phyloP scores from a whole-genome alignment of 1,140 invertebrate genomes.

The Drosophila malerkotliana region DNA sequence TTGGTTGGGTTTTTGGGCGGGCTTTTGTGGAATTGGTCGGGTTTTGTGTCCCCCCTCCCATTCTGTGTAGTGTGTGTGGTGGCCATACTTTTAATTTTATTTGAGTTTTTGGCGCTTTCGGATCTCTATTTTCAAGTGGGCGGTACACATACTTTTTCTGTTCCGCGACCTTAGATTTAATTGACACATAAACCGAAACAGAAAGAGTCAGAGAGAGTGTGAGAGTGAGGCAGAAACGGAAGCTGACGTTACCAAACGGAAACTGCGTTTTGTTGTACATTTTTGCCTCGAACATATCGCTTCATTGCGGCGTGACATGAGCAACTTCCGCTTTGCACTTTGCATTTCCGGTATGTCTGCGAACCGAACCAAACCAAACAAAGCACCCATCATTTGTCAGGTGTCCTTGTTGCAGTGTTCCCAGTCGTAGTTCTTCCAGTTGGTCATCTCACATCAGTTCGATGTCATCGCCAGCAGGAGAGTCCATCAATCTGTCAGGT shows the following conservation, averaged over 20 bases:
- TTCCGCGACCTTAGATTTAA: conserved; percentile 52
- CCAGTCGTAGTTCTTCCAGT: not conserved
- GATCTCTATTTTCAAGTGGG: conserved; percentile 1
- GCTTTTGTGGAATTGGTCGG: conserved; percentile 3
- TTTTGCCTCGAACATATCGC: conserved; percentile 29
- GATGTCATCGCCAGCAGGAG: conserved; percentile 27
- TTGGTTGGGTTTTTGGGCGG: conserved; percentile 32
- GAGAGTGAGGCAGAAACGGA: not conserved
- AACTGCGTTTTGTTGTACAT: conserved; percentile 41
- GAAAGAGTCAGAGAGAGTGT: too few relatives aligned
- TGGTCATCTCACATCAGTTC: conserved; percentile 12
- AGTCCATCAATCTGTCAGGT: conserved; percentile 39
- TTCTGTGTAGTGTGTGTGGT: not conserved
- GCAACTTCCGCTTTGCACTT: conserved; percentile 73
- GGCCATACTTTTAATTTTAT: conserved; percentile 57
- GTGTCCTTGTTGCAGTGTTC: not conserved
- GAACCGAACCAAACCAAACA: conserved; percentile 14
- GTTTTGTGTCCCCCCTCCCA: conserved; percentile 3
- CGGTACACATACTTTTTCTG: not conserved
- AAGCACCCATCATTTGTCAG: conserved; percentile 42
- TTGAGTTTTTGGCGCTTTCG: conserved; percentile 15
- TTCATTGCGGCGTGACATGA: conserved; percentile 63
- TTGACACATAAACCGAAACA: conserved; percentile 20
- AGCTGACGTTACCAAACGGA: conserved; percentile 44
- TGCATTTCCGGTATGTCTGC: conserved; percentile 57